Base-by-base conservation (phyloP, 2,797 vertebrate species). In the Ptychadena robeensis region DNA sequence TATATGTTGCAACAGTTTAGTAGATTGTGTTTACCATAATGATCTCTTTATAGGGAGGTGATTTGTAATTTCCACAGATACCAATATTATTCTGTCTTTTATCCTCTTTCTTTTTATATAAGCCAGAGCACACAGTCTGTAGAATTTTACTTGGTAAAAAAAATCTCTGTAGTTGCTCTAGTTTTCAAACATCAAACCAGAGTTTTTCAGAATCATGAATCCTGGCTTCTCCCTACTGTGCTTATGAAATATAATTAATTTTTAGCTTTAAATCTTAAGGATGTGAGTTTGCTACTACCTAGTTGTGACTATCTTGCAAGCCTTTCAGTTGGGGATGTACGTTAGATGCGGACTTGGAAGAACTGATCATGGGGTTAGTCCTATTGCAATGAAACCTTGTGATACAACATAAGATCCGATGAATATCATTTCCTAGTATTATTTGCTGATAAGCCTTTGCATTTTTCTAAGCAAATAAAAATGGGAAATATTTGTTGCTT, bases 71-170 rank as follows among this genome's bases (percentile, higher is more conserved):
- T 91, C 72, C 87, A 81, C 71, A 89, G 87, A 87, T 87, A 89
- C 91, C 85, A 88, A 88, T 89, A 92, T 90, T 92, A 90, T 89
- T 80, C 87, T 88, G 84, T 91, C 88, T 93, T 89, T 91, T 88
- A 90, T 88, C 87, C 89, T 87, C 90, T 86, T 87, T 92, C 91
- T 79, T 88, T 85, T 71, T 83, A 85, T 86, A 88, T 90, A 91
- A 85, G 59, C 86, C 88, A 75, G 57, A 87, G 82, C 82, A 86
- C 87, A 87, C 90, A 88, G 81, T 76, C 84, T 87, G 73, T 74
- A 90, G 85, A 79, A 48, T 70, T 86, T 78, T 80, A 86, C 86
- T 79, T 38, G 31, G 78, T 79, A 74, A 35, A 35, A 40, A 87
- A 87, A 86, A 82, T 86, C 86, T 85, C 83, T 88, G 86, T 79